Conservation (phyloP, 2,888 invertebrate species). For the Sinhomidia bicolor region DNA sequence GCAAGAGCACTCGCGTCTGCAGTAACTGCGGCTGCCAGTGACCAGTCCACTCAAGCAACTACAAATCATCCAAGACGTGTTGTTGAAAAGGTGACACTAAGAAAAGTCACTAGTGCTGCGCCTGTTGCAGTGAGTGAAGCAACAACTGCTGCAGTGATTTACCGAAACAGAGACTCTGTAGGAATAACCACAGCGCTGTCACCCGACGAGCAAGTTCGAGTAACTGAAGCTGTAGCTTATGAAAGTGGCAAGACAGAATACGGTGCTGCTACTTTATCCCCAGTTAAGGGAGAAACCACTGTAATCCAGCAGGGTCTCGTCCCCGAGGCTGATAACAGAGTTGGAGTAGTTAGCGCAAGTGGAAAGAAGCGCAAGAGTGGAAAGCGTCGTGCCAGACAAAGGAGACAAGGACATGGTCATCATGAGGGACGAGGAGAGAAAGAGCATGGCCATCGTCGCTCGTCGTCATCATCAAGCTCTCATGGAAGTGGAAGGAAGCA, state of each 20-base stretch:
- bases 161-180: background rate
- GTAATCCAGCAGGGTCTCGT: background rate
- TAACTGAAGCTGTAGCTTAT: conserved; percentile 50
- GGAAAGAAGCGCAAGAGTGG: conserved; percentile 51
- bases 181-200: conserved; percentile 24
- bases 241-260: conserved; percentile 52
- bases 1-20: background rate
- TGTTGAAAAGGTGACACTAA: conserved; percentile 50
- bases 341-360: background rate
- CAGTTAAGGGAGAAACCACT: conserved; percentile 22
- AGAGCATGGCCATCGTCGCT: background rate
- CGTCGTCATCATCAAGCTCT: background rate
- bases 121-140: background rate
- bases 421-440: background rate
- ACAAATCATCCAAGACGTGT: conserved; percentile 35
- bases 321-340: conserved; percentile 2
- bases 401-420: conserved; percentile 50
- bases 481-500: conserved; percentile 36
- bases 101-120: conserved; percentile 28
- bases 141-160: background rate
- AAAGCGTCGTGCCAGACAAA: conserved; percentile 52
- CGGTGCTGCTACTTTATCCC: background rate
- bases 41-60: conserved; percentile 7
- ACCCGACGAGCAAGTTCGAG: conserved; percentile 30
- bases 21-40: background rate